Percentiles rank a stretch among this genome's conserved stretches.
These are phyloP conservation scores for Hirundo rustica DNA, from an alignment of 2,797 vertebrate species.

Conservation along the genomic window DNA sequence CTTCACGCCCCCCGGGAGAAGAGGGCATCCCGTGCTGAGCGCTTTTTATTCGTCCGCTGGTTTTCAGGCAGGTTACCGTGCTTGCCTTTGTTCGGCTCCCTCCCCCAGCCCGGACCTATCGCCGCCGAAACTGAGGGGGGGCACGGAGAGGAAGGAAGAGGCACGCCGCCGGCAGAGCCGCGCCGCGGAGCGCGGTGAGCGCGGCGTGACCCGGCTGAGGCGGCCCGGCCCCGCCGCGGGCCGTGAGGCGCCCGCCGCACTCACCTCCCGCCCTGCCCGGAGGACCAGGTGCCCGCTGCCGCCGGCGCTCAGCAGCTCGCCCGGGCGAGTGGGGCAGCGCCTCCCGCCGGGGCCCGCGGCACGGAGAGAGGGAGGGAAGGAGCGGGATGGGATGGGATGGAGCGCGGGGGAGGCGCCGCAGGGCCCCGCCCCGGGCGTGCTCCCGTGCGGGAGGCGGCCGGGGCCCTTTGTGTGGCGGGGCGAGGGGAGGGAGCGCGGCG, in stretches of 20 bases:
- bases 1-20: fast-evolving
- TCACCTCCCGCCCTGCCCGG: slow-evolving; percentile 27
- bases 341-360: not conserved
- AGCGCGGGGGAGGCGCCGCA: not conserved
- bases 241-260: not conserved
- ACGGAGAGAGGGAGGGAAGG: not conserved
- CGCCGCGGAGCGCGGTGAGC: not conserved
- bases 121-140: not conserved
- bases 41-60: fast-evolving
- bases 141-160: not conserved
- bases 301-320: not conserved
- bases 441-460: not conserved
- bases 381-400: not conserved
- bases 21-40: not conserved
- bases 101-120: not conserved
- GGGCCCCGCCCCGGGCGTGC: not conserved
- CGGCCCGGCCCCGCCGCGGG: not conserved
- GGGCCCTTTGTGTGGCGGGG: not conserved
- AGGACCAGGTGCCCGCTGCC: not conserved
- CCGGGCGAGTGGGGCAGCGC: not conserved
- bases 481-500: not conserved
- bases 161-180: not conserved
- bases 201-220: too few relatives aligned
- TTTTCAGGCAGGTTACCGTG: not conserved
- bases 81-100: slow-evolving; percentile 31